Evolutionary conservation across 2,113 vertebrate genomes (phyloP), one percentile per base, ranked within the genome.

Genomic region (Egretta garzetta): DNA sequence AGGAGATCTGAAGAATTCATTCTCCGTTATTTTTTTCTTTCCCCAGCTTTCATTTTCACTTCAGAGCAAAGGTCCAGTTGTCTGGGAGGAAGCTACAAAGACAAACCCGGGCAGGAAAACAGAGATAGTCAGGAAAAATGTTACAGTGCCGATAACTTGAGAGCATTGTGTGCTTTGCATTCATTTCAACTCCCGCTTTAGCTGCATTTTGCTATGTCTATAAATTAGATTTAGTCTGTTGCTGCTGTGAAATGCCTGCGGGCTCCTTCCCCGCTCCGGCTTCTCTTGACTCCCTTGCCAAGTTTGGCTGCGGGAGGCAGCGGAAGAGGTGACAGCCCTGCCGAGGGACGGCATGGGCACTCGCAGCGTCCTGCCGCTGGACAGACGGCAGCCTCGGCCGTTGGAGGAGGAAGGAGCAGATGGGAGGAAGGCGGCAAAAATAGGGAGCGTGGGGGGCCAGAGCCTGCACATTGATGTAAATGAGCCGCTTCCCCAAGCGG

Each of bases 21-120:
- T 96, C 94, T 93, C 89, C 41, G 4, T 19, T 59, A 6, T 85
- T 93, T 90, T 71, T 89, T 67, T 30, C n/a, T 59, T 47, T 10
- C 56, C 77, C 37, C 22, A 41, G 93, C 94, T 97, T 96, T 96
- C 91, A 97, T 97, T 97, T 97, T 95, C 94, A 93, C 91, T 96
- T 95, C 96, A 96, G 97, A 97, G 94, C 96, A 97, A 92, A 96
- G 96, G 97, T 96, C 96, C 93, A 79, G 91, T 87, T 96, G 95
- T 93, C 93, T 95, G 87, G 70, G 73, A 91, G 59, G 94, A 93
- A 96, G 84, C 80, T 95, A 96, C 94, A 96, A 96, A 97, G 95
- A 70, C 86, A 96, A 95, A 95, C 74, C 73, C 4, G 3, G 59
- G 94, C 95, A 94, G 94, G 84, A 81, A 94, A 94, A 94, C 87